Conservation (phyloP, 2,888 invertebrate species). For the Agonum fuliginosum region DNA sequence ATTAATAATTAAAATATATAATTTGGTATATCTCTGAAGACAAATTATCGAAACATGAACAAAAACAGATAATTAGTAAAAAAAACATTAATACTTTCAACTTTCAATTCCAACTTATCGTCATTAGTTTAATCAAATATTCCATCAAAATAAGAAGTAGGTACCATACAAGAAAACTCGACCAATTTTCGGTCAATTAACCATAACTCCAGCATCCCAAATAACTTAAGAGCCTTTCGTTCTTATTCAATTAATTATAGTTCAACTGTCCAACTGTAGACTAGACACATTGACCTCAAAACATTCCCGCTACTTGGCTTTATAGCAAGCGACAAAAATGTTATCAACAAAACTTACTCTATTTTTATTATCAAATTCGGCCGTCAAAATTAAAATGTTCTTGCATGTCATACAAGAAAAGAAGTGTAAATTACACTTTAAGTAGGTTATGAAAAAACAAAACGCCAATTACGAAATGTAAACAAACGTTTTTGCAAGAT, state of each 20-base stretch:
- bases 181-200: constrained; percentile 33
- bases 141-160: not conserved
- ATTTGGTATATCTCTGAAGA: no score
- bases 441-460: constrained; percentile 34
- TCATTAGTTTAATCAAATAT: not conserved
- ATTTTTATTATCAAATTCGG: constrained; percentile 20
- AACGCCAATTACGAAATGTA: constrained; percentile 26
- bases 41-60: no score
- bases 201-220: constrained; percentile 10
- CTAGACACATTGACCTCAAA: constrained; percentile 53
- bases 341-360: constrained; percentile 16
- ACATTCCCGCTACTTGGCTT: constrained; percentile 33
- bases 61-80: no score
- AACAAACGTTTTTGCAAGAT: constrained; percentile 30
- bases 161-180: constrained; percentile 17
- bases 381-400: not conserved
- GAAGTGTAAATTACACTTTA: constrained; percentile 8
- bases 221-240: not conserved
- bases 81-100: no score
- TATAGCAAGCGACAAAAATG: constrained; percentile 30
- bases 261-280: constrained; percentile 18
- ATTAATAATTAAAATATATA: no score
- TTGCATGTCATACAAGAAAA: constrained; percentile 13
- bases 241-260: not conserved
- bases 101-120: not conserved